Conservation (phyloP, 2,888 invertebrate species). For the Sinopyrophorus schimmeli region DNA sequence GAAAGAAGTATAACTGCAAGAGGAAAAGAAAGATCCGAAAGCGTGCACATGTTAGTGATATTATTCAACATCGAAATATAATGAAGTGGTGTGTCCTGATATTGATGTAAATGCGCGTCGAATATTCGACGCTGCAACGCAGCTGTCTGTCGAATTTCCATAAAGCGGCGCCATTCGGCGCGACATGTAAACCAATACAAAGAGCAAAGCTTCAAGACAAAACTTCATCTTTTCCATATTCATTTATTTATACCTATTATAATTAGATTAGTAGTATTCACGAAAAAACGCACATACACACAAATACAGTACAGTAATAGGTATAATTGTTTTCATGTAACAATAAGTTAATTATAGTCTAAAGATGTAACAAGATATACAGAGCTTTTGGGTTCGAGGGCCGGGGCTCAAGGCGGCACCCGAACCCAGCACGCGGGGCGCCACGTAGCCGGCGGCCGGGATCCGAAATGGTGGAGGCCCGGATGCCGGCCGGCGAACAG, state of each 20-base stretch:
- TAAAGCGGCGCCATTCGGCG: slow-evolving; percentile 35
- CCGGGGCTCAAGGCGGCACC: slow-evolving; percentile 50
- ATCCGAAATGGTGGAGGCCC: slow-evolving; percentile 26
- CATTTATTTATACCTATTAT: slow-evolving; percentile 41
- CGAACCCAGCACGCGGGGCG: slow-evolving; percentile 45
- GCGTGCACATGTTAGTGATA: slow-evolving; percentile 25
- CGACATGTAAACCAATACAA: slow-evolving; percentile 28
- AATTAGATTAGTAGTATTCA: slow-evolving; percentile 47
- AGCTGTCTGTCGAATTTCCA: slow-evolving; percentile 42
- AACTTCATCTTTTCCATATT: slow-evolving; percentile 42
- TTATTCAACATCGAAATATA: slow-evolving; percentile 37
- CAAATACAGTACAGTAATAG: slow-evolving; percentile 53
- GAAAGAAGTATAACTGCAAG: no score
- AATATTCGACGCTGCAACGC: slow-evolving; percentile 38
- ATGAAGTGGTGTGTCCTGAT: slow-evolving; percentile 39
- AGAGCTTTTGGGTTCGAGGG: slow-evolving; percentile 46
- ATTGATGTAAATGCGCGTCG: slow-evolving; percentile 41
- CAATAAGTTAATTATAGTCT: slow-evolving; percentile 47
- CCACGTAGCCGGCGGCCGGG: slow-evolving; percentile 34
- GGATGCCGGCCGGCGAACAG: slow-evolving; percentile 45
- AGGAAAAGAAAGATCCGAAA: no score
- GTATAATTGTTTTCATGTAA: slow-evolving; percentile 41
- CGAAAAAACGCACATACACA: slow-evolving; percentile 55
- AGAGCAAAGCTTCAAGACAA: slow-evolving; percentile 11
- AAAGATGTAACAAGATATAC: slow-evolving; percentile 53